A percentile compares a stretch with the other conserved stretches of the same genome.
Conservation (phyloP, 64 coral and sea anemone species). For the Acropora tenuis region DNA sequence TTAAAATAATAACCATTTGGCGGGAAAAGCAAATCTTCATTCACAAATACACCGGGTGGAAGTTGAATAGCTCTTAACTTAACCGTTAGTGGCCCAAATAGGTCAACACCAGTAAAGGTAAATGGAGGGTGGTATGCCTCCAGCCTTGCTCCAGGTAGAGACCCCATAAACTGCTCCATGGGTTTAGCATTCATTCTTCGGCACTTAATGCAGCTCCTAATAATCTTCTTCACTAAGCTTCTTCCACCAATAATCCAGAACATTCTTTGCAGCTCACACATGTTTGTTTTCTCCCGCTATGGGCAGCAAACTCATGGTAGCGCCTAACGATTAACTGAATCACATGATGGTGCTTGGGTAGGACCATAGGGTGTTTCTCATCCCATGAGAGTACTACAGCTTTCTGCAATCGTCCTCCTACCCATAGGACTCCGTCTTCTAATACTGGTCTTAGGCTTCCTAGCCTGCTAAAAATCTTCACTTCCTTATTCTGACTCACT, state of each 20-base stretch:
- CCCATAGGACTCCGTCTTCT: constrained; percentile 52
- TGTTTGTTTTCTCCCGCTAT: constrained; percentile 78
- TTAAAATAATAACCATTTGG: too few species aligned
- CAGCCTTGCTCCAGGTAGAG: constrained; percentile 58
- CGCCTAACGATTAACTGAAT: constrained; percentile 64
- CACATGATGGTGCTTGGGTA: constrained; percentile 49
- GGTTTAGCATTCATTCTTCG: constrained; percentile 67
- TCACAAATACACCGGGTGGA: too few species aligned
- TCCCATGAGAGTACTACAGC: constrained; percentile 66
- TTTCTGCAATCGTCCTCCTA: constrained; percentile 74
- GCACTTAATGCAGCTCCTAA: constrained; percentile 73
- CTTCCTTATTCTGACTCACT: constrained; percentile 57
- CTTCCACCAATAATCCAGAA: constrained; percentile 77
- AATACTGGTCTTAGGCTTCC: constrained; percentile 40
- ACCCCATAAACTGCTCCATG: constrained; percentile 77
- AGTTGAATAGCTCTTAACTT: constrained; percentile 22
- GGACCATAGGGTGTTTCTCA: constrained; percentile 64
- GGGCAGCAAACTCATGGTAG: constrained; percentile 58
- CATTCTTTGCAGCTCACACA: constrained; percentile 47
- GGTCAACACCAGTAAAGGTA: constrained; percentile 62
- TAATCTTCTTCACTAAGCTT: constrained; percentile 62
- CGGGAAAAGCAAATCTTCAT: too few species aligned
- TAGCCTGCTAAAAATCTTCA: constrained; percentile 56
- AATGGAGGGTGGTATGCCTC: constrained; percentile 81
- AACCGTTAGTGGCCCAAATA: constrained; percentile 68